Evolutionary conservation across 2,888 invertebrate species (phyloP).

Genomic region (Dugesia japonica): DNA sequence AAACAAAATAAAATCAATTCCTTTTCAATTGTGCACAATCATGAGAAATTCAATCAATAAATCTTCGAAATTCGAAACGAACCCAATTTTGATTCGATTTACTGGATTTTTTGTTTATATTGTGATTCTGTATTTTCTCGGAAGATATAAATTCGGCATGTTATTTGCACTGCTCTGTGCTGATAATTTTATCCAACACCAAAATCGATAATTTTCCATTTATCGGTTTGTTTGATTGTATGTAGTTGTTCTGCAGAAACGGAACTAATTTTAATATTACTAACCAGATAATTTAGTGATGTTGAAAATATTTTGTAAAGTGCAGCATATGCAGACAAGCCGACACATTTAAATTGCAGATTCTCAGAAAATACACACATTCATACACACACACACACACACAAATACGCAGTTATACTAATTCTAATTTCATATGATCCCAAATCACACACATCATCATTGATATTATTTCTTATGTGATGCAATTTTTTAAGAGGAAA

Average conservation of each 20-base stretch:
- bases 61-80: constrained; percentile 10
- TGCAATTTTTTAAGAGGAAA: too few species aligned
- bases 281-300: too few species aligned
- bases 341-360: not conserved
- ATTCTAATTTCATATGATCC: too few species aligned
- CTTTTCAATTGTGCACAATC: not conserved
- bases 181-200: not conserved
- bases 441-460: too few species aligned
- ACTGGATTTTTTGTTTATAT: not conserved
- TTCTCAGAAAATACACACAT: not conserved
- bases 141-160: not conserved
- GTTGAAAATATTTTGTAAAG: not conserved
- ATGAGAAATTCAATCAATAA: constrained; percentile 7
- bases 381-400: too few species aligned
- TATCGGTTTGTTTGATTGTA: not conserved
- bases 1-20: not conserved
- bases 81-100: not conserved
- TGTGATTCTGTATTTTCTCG: not conserved
- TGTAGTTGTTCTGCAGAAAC: not conserved
- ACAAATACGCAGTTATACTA: too few species aligned
- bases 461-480: too few species aligned
- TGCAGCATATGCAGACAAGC: not conserved
- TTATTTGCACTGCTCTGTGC: not conserved
- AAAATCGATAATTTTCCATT: not conserved
- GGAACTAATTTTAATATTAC: too few species aligned